Conservation (phyloP, 2,113 vertebrate genomes). For the Pomatorhinus ruficollis region DNA sequence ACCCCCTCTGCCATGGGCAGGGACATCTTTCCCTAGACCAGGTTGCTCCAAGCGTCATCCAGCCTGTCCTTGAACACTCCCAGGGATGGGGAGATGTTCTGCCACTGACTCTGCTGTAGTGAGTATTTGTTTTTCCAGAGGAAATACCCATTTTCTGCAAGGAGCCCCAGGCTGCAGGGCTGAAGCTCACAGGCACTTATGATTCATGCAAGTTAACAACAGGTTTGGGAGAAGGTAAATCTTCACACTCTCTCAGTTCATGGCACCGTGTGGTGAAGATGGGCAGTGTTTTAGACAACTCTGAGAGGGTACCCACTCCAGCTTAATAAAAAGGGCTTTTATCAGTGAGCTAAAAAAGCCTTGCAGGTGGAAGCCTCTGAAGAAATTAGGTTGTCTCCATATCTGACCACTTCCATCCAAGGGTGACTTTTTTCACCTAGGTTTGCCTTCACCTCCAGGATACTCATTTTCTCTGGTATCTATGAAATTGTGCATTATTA, state of each 20-base stretch:
- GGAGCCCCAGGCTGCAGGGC: not conserved
- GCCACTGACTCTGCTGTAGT: not conserved
- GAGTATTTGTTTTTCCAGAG: not conserved
- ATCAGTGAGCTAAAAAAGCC: not conserved
- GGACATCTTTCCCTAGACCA: not conserved
- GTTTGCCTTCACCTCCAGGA: not conserved
- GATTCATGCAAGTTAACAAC: not conserved
- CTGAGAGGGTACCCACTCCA: not conserved
- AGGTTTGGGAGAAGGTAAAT: not conserved
- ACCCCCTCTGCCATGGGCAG: not conserved
- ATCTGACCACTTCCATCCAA: not conserved
- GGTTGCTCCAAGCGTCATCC: not conserved
- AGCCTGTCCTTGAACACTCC: not conserved
- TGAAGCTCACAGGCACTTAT: not conserved
- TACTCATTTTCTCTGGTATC: not conserved
- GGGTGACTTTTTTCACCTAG: not conserved
- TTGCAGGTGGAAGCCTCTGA: not conserved
- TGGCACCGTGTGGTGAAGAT: not conserved
- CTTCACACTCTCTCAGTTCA: not conserved
- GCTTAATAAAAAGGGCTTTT: not conserved
- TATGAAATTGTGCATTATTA: not conserved
- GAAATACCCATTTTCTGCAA: not conserved
- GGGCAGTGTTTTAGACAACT: not conserved
- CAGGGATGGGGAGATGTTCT: not conserved
- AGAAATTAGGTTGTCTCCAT: not conserved